Percentiles rank a stretch among this genome's conserved stretches.
phyloP scores from a whole-genome alignment of 2,113 vertebrate species.

The Pteropus alecto region DNA sequence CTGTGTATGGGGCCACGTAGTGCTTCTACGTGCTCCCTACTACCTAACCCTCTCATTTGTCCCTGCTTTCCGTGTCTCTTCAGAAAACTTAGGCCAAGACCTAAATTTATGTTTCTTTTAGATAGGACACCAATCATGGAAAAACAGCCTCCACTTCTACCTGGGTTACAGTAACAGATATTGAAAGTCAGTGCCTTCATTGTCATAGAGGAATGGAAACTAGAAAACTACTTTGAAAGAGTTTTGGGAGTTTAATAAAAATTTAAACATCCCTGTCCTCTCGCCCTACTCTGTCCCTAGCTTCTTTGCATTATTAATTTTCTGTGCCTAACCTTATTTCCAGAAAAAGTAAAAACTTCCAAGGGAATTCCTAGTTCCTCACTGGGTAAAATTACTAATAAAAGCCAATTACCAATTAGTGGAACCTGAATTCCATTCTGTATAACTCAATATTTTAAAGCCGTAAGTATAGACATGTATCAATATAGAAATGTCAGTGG shows the following conservation, averaged over 20 bases:
- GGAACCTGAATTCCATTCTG: background rate
- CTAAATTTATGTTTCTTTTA: background rate
- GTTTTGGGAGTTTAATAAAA: background rate
- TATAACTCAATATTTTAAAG: background rate
- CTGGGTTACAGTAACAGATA: accelerated
- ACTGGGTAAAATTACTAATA: background rate
- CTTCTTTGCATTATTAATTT: background rate
- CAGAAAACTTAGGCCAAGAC: background rate
- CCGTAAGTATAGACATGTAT: background rate
- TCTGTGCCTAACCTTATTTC: background rate
- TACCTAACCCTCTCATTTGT: accelerated
- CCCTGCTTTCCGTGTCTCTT: background rate
- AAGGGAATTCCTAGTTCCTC: background rate
- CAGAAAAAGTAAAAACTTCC: background rate
- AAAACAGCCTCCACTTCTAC: background rate
- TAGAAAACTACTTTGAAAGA: background rate
- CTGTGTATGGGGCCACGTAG: accelerated
- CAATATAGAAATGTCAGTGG: background rate
- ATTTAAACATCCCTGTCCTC: background rate
- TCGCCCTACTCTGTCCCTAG: background rate
- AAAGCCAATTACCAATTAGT: background rate
- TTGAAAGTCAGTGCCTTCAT: accelerated
- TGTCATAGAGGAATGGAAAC: background rate
- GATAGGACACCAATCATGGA: accelerated
- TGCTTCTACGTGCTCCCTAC: accelerated